Evolutionary conservation across 2,113 vertebrate genomes (phyloP).

Genomic region (Oncorhynchus mykiss): DNA sequence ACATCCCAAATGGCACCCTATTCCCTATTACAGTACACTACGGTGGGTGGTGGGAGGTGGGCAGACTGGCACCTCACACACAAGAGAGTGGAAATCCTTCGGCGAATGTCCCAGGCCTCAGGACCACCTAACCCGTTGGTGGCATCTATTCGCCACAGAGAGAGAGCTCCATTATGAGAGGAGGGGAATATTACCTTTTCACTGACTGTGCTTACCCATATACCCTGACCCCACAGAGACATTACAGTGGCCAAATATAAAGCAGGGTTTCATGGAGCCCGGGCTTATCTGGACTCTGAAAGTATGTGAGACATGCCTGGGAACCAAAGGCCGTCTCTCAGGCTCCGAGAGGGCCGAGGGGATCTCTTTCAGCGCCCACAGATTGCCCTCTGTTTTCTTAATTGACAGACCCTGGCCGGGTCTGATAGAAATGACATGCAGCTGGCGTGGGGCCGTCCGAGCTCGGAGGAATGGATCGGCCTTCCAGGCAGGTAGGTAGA

Average conservation of each 20-base stretch:
- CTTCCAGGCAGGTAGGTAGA: slow-evolving; percentile 68
- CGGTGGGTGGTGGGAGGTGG: slow-evolving; percentile 27
- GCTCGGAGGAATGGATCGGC: slow-evolving; percentile 16
- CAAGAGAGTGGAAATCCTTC: slow-evolving; percentile 71
- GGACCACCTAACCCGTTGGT: slow-evolving; percentile 83
- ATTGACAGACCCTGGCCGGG: slow-evolving; percentile 83
- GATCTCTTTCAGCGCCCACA: slow-evolving; percentile 90
- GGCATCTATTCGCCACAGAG: slow-evolving; percentile 73
- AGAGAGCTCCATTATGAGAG: slow-evolving; percentile 70
- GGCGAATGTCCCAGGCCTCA: slow-evolving; percentile 66
- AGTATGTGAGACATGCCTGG: slow-evolving; percentile 88
- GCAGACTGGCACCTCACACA: too few relatives aligned
- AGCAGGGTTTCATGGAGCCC: slow-evolving; percentile 81
- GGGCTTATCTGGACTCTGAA: slow-evolving; percentile 85
- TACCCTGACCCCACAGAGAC: slow-evolving; percentile 75
- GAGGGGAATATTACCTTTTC: slow-evolving; percentile 77
- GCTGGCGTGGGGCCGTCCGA: slow-evolving; percentile 69
- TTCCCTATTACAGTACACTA: background rate
- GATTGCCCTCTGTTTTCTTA: slow-evolving; percentile 93
- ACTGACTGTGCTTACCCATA: slow-evolving; percentile 71
- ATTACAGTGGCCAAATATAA: slow-evolving; percentile 82
- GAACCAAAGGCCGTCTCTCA: slow-evolving; percentile 88
- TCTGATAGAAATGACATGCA: slow-evolving; percentile 84
- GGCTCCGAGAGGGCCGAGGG: slow-evolving; percentile 73
- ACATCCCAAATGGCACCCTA: too few relatives aligned